Evolutionary conservation across 37 sponge, comb jelly and placozoan species (phyloP).

Genomic region (Ephydatia muelleri): DNA sequence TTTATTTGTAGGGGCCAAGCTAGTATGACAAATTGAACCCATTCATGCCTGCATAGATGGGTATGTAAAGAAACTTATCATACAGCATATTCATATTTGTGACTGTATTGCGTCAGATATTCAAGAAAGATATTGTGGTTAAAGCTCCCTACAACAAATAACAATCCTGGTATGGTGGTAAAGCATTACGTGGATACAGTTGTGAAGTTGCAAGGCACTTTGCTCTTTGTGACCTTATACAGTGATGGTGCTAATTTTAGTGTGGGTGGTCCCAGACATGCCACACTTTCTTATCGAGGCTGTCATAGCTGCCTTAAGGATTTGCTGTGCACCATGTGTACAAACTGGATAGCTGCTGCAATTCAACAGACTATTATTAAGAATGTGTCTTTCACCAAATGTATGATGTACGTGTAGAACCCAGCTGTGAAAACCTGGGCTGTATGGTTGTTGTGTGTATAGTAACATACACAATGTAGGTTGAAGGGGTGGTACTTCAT

Average conservation of each 20-base stretch:
- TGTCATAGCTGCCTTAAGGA: too few species aligned
- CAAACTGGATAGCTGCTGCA: too few species aligned
- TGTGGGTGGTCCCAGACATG: too few species aligned
- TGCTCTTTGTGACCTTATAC: too few species aligned
- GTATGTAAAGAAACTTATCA: background rate
- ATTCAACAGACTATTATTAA: too few species aligned
- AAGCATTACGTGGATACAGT: conserved; percentile 38
- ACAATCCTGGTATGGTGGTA: conserved; percentile 25
- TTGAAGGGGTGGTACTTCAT: background rate
- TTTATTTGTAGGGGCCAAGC: conserved; percentile 20
- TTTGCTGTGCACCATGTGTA: too few species aligned
- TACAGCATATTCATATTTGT: background rate
- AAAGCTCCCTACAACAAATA: conserved; percentile 30
- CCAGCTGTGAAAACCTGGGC: too few species aligned
- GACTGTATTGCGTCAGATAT: conserved; percentile 18
- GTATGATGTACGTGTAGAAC: too few species aligned
- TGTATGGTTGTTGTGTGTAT: too few species aligned
- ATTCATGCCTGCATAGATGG: conserved; percentile 51
- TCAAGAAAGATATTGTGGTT: conserved; percentile 52
- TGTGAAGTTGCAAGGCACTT: conserved; percentile 16
- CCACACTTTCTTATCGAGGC: background rate
- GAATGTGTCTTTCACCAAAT: too few species aligned
- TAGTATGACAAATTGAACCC: conserved; percentile 16
- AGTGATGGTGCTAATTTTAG: too few species aligned
- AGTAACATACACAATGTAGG: too few species aligned